A percentile compares a stretch with the other conserved stretches of the same genome.
Conservation (phyloP, 2,113 vertebrate species). For the Beaufortia kweichowensis region DNA sequence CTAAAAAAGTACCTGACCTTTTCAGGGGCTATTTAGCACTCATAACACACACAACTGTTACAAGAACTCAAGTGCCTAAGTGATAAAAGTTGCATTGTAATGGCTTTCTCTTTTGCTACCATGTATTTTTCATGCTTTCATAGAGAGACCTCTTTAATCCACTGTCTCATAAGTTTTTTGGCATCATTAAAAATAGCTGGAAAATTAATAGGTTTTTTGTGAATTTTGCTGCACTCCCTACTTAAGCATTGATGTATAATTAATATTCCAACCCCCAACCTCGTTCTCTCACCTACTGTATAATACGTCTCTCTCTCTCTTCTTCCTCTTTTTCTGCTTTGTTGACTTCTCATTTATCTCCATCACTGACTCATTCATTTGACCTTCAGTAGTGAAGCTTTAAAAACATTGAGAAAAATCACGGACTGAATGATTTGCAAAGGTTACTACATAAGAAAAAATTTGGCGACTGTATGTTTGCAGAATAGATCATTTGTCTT, state of each 20-base stretch:
- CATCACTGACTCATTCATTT: conserved; percentile 62
- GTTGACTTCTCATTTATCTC: conserved; percentile 69
- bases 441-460: conserved; percentile 60
- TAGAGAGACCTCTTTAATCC: background rate
- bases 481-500: background rate
- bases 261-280: background rate
- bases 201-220: conserved; percentile 21
- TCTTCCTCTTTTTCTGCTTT: conserved; percentile 52
- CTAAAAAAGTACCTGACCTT: conserved; percentile 24
- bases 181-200: conserved; percentile 39
- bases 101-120: background rate
- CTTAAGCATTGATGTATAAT: conserved; percentile 37
- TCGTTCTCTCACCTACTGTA: background rate
- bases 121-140: background rate
- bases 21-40: conserved; percentile 35
- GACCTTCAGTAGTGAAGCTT: conserved; percentile 67
- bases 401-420: conserved; percentile 57
- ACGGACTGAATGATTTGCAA: conserved; percentile 62
- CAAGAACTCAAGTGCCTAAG: background rate
- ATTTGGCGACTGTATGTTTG: conserved; percentile 35
- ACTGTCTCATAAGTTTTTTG: background rate
- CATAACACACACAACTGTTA: conserved; percentile 4
- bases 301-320: background rate
- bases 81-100: background rate
- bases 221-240: background rate